These are phyloP conservation scores for Pollenia griseotomentosa DNA, from an alignment of 2,888 invertebrate genomes.

Conservation along the genomic window DNA sequence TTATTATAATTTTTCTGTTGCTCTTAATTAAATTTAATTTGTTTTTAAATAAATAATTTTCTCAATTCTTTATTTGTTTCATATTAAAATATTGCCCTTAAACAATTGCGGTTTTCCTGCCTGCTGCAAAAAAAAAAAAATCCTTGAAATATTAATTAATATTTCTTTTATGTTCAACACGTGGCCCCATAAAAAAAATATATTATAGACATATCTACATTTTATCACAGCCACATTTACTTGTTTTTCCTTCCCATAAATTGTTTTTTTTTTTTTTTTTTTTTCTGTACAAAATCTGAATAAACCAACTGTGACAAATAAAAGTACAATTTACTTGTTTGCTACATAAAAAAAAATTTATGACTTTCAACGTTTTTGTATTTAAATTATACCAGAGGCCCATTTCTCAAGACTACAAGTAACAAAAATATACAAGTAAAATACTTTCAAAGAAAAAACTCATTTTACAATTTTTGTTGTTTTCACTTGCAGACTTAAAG, in stretches of 20 bases:
- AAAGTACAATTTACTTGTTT: constrained; percentile 4
- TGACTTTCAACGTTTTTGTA: background rate
- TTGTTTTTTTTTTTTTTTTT: background rate
- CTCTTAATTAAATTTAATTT: too few species aligned
- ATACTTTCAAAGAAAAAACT: too few species aligned
- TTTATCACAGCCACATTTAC: background rate
- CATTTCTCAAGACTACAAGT: too few species aligned
- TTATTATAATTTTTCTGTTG: too few species aligned
- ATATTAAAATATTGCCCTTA: background rate
- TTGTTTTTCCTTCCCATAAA: background rate
- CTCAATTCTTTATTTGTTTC: too few species aligned
- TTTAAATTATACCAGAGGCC: too few species aligned
- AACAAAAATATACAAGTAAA: too few species aligned
- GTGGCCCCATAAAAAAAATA: constrained; percentile 1
- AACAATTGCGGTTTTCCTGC: background rate
- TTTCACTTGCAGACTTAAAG: too few species aligned
- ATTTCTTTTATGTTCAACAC: constrained; percentile 16
- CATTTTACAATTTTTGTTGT: too few species aligned
- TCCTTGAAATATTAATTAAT: background rate
- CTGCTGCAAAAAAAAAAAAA: background rate
- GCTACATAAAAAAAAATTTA: constrained; percentile 15
- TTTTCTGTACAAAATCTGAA: too few species aligned
- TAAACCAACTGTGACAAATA: background rate
- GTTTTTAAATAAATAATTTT: too few species aligned
- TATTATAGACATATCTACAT: background rate